phyloP scores from a whole-genome alignment of 1,140 invertebrate species.

The Augochlora pura region DNA sequence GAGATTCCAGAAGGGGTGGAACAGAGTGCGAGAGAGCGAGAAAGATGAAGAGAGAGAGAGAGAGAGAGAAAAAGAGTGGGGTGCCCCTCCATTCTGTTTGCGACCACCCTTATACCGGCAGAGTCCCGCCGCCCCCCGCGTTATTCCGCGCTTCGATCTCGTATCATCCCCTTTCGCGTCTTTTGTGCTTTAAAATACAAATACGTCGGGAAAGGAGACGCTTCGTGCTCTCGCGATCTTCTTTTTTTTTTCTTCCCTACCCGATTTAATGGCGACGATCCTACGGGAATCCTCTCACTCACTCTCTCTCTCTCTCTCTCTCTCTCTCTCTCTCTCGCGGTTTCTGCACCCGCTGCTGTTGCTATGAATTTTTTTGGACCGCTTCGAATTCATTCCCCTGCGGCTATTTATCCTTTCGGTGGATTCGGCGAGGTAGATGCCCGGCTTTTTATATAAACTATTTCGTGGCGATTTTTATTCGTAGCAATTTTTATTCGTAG shows the following conservation, averaged over 20 bases:
- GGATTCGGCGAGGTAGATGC: no score
- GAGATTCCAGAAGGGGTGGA: neutral
- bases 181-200: conserved; percentile 59
- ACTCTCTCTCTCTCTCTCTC: no score
- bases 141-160: conserved; percentile 65
- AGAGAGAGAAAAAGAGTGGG: neutral
- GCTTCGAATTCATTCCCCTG: no score
- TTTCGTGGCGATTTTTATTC: no score
- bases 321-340: no score
- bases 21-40: conserved; percentile 13
- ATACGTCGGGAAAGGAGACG: conserved; percentile 41
- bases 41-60: conserved; percentile 12
- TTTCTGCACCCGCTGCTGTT: no score
- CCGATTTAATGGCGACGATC: neutral
- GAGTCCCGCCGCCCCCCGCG: conserved; percentile 56
- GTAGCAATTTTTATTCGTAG: no score
- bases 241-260: neutral
- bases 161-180: conserved; percentile 62
- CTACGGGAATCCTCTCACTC: no score
- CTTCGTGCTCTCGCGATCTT: neutral
- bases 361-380: no score
- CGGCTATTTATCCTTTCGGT: no score
- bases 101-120: conserved; percentile 58
- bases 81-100: conserved; percentile 59
- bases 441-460: no score